Evolutionary conservation across 2,797 vertebrate genomes (phyloP).

Genomic region (Myotis myotis): DNA sequence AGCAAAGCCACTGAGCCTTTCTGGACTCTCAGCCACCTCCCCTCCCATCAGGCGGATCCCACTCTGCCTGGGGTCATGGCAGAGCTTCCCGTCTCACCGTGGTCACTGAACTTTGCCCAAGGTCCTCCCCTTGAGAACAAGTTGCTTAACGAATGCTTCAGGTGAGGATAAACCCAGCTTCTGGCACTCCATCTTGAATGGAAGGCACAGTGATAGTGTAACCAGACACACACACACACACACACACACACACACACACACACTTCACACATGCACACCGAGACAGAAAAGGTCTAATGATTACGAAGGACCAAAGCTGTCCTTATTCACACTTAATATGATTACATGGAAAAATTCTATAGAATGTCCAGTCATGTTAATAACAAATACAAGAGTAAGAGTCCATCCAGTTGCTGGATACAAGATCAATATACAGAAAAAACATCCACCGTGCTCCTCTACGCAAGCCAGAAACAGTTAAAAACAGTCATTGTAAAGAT

Average conservation of each 20-base stretch:
- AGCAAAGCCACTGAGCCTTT: background rate
- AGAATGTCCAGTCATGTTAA: background rate
- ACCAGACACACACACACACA: background rate
- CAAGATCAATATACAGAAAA: background rate
- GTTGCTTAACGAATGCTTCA: background rate
- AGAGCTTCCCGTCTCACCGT: background rate
- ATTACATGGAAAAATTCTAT: background rate
- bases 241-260: background rate
- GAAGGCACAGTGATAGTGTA: background rate
- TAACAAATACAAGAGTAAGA: background rate
- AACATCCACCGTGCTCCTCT: background rate
- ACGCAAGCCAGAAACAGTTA: conserved; percentile 48
- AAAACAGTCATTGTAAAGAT: conserved; percentile 37
- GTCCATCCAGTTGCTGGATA: background rate
- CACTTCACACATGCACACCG: background rate
- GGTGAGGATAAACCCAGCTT: background rate
- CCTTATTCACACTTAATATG: background rate
- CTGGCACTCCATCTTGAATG: background rate
- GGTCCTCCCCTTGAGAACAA: background rate
- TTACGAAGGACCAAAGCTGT: background rate
- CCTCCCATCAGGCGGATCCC: background rate
- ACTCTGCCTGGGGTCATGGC: background rate
- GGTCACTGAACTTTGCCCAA: background rate
- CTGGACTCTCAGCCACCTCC: background rate
- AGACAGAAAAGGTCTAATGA: background rate